Conservation (phyloP, 2,888 invertebrate genomes). For the Drosophila paranaensis region DNA sequence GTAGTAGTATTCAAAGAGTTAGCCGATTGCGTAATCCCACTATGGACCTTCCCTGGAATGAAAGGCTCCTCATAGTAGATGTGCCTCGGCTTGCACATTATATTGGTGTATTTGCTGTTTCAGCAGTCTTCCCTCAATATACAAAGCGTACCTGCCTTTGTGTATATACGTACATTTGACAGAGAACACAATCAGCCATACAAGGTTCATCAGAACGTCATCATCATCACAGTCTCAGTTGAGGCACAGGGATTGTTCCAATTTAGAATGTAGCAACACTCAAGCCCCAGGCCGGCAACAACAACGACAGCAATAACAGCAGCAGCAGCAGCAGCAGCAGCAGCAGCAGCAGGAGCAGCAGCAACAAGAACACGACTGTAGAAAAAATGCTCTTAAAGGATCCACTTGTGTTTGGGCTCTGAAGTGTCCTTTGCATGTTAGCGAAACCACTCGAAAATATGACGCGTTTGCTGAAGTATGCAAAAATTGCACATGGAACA, state of each 20-base stretch:
- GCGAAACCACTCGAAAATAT: slow-evolving; percentile 84
- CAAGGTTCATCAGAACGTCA: slow-evolving; percentile 29
- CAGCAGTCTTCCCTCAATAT: slow-evolving; percentile 45
- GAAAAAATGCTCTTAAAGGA: slow-evolving; percentile 83
- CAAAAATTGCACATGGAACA: slow-evolving; percentile 82
- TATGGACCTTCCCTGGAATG: background rate
- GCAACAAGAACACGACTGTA: slow-evolving; percentile 27
- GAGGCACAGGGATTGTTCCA: slow-evolving; percentile 47
- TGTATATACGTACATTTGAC: slow-evolving; percentile 6
- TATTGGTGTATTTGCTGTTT: slow-evolving; percentile 54
- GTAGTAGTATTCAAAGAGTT: background rate
- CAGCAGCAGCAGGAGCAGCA: slow-evolving; percentile 11
- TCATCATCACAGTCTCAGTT: slow-evolving; percentile 42
- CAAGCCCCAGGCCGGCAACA: slow-evolving; percentile 63
- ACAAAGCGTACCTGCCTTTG: slow-evolving; percentile 9
- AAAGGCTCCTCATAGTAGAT: background rate
- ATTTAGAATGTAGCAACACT: slow-evolving; percentile 76
- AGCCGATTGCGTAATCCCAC: background rate
- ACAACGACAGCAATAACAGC: slow-evolving; percentile 16
- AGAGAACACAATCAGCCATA: slow-evolving; percentile 27
- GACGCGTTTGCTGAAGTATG: slow-evolving; percentile 84
- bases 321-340: slow-evolving; percentile 14
- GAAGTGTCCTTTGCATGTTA: slow-evolving; percentile 83
- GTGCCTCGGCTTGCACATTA: background rate
- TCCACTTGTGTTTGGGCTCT: slow-evolving; percentile 81